phyloP scores from a whole-genome alignment of 1,140 invertebrate species.

The Ostrea edulis region DNA sequence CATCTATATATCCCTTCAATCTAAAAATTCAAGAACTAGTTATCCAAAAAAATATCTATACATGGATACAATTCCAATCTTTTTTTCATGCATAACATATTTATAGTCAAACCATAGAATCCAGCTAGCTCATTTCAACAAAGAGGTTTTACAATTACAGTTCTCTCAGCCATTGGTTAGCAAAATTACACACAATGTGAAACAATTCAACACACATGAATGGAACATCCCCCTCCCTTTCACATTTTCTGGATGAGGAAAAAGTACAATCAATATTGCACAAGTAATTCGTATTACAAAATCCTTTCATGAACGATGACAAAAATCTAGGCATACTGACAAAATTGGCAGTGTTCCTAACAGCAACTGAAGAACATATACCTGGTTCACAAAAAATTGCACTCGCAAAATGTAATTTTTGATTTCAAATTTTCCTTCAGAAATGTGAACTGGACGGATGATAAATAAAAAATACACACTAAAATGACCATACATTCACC shows the following conservation, averaged over 20 bases:
- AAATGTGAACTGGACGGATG: slow-evolving; percentile 11
- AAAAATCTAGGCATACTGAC: not conserved
- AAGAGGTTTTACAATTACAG: not conserved
- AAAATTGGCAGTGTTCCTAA: slow-evolving; percentile 7
- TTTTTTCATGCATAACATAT: not conserved
- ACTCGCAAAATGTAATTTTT: slow-evolving; percentile 14
- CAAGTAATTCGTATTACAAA: not conserved
- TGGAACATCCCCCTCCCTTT: not conserved
- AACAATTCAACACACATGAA: not conserved
- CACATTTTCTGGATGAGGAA: not conserved
- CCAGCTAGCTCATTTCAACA: not conserved
- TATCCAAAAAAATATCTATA: slow-evolving; percentile 1
- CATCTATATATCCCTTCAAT: not conserved
- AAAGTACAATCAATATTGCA: not conserved
- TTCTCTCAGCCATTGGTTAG: not conserved
- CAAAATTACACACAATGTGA: not conserved
- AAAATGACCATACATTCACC: not conserved
- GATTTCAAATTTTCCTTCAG: not conserved
- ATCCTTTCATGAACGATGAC: not conserved
- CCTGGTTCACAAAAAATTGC: slow-evolving; percentile 27
- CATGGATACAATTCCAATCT: not conserved
- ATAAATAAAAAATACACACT: not conserved
- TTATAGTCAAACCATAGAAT: not conserved
- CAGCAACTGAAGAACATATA: not conserved
- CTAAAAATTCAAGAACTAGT: slow-evolving; percentile 5